Percentiles rank a stretch among this genome's conserved stretches.
Conservation (phyloP, 2,113 vertebrate species). For the Embiotoca jacksoni region DNA sequence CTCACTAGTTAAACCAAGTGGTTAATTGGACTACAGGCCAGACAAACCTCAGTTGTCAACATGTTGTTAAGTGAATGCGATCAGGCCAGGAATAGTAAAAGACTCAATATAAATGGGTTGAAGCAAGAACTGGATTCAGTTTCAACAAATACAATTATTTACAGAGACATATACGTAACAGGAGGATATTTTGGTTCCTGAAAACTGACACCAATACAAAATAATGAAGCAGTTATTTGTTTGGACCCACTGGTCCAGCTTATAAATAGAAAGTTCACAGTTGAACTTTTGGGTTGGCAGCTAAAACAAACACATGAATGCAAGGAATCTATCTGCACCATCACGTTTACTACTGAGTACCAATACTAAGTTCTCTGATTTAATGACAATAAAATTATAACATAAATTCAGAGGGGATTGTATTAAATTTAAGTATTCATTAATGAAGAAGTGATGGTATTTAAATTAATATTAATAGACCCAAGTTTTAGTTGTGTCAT, state of each 20-base stretch:
- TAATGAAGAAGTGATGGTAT: not conserved
- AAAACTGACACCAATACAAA: slow-evolving; percentile 63
- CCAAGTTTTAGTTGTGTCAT: too few relatives aligned
- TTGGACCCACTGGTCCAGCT: slow-evolving; percentile 19
- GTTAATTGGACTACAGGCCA: slow-evolving; percentile 1
- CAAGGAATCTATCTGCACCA: not conserved
- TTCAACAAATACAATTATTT: not conserved
- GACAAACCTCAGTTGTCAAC: slow-evolving; percentile 35
- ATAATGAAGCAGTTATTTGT: slow-evolving; percentile 14
- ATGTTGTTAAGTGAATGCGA: slow-evolving; percentile 1
- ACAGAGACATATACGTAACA: not conserved
- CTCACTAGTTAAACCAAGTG: not conserved
- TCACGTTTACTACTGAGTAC: not conserved
- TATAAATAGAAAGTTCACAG: slow-evolving; percentile 71
- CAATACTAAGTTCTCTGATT: not conserved
- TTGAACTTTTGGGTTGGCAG: slow-evolving; percentile 41
- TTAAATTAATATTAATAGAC: too few relatives aligned
- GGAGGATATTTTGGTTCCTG: slow-evolving; percentile 4
- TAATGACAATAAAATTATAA: not conserved
- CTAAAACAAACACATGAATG: slow-evolving; percentile 51
- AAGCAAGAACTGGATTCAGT: too few relatives aligned
- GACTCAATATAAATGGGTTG: not conserved
- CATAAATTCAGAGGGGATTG: too few relatives aligned
- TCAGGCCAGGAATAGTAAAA: not conserved
- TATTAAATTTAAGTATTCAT: not conserved